phyloP scores from a whole-genome alignment of 2,113 vertebrate genomes.

The Phaetusa simplex region DNA sequence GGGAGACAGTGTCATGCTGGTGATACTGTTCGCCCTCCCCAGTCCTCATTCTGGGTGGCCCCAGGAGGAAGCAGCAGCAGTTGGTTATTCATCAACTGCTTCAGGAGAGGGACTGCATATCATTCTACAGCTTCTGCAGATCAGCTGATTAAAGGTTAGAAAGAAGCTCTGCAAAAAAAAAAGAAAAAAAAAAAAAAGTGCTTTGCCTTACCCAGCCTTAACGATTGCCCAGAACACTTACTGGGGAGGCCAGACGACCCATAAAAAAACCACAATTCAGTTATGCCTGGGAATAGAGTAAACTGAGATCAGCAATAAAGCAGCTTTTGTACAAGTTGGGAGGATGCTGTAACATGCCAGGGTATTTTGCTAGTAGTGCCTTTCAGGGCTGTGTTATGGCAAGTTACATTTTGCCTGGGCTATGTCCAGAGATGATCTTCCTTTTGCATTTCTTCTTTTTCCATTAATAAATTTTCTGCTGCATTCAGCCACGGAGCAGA shows the following conservation, averaged over 20 bases:
- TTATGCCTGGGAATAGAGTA: constrained; percentile 1
- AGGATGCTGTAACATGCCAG: constrained; percentile 43
- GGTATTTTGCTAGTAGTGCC: constrained; percentile 1
- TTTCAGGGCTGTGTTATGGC: constrained; percentile 22
- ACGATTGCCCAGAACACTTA: not conserved
- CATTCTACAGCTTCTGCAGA: not conserved
- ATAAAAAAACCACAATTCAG: not conserved
- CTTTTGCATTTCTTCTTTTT: not conserved
- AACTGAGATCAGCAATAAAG: constrained; percentile 43
- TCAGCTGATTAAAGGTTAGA: not conserved
- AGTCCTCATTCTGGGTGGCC: not conserved
- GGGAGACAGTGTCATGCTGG: not conserved
- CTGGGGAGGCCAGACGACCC: not conserved
- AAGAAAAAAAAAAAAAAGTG: not conserved
- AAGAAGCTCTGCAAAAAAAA: not conserved
- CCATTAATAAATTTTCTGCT: not conserved
- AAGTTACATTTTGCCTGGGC: constrained; percentile 29
- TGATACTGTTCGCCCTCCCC: not conserved
- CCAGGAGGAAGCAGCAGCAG: not conserved
- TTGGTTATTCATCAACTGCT: not conserved
- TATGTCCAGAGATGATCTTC: not conserved
- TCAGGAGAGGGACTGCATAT: not conserved
- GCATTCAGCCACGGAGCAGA: not conserved
- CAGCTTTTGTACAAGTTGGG: not conserved
- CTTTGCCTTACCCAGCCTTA: not conserved